phyloP scores from a whole-genome alignment of 2,797 vertebrate species.

The Enteromius viviparus region DNA sequence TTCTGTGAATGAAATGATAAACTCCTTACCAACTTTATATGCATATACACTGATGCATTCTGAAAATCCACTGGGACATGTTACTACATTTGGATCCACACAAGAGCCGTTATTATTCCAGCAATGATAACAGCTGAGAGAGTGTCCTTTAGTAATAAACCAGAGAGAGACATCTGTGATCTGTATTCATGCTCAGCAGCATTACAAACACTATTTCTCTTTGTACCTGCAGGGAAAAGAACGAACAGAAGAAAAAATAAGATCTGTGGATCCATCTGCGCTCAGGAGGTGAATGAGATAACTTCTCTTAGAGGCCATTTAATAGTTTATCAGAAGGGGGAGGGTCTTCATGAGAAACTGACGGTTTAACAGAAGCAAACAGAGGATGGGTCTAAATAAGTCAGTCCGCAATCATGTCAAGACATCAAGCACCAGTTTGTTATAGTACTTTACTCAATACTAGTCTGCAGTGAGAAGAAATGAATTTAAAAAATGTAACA shows the following conservation, averaged over 20 bases:
- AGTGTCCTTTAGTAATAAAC: conserved; percentile 3
- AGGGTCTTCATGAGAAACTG: no score
- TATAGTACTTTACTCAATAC: no score
- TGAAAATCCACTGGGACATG: not conserved
- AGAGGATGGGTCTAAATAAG: no score
- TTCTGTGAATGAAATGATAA: no score
- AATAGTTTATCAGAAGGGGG: no score
- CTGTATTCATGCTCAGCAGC: not conserved
- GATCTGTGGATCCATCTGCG: conserved; percentile 6
- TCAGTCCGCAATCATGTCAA: no score
- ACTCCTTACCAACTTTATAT: not conserved
- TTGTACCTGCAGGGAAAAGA: not conserved
- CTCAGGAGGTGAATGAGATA: no score
- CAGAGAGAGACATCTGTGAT: not conserved
- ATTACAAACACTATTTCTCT: not conserved
- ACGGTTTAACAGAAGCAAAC: no score
- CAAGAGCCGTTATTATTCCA: not conserved
- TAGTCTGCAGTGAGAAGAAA: no score
- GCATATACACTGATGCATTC: not conserved
- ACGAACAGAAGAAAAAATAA: not conserved
- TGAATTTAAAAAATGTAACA: no score
- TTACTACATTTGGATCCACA: not conserved
- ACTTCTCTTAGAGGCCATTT: no score
- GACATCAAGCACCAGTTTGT: no score
- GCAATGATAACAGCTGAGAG: conserved; percentile 20